These are phyloP conservation scores for Sandelia bainsii DNA, from an alignment of 2,797 vertebrate genomes.

Conservation along the genomic window DNA sequence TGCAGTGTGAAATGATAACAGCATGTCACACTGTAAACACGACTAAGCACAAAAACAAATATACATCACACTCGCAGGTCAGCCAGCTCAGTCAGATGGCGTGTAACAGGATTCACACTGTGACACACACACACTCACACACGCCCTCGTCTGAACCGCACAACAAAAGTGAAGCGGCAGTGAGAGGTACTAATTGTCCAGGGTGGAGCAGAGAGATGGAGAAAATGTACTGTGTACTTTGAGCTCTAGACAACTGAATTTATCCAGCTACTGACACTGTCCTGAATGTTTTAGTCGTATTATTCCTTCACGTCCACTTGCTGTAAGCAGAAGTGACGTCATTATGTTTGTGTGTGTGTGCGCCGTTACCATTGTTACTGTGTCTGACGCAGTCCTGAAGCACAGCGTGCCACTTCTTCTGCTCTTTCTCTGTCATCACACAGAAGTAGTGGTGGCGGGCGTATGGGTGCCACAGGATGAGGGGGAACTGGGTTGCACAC, in stretches of 20 bases:
- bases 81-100: conserved; percentile 48
- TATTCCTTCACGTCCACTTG: background rate
- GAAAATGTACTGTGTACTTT: background rate
- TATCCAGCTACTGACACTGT: background rate
- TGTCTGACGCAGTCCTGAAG: conserved; percentile 95
- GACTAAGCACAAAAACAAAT: conserved; percentile 6
- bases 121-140: conserved; percentile 45
- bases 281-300: background rate
- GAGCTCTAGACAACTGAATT: background rate
- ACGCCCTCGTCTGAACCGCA: conserved; percentile 49
- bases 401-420: conserved; percentile 93
- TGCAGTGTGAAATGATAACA: background rate
- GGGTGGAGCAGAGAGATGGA: conserved; percentile 35
- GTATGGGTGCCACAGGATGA: conserved; percentile 97
- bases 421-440: conserved; percentile 93
- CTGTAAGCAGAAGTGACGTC: background rate
- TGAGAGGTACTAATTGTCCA: conserved; percentile 18
- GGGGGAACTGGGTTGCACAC: conserved; percentile 89
- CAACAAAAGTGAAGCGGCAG: conserved; percentile 43
- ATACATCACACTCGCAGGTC: conserved; percentile 34
- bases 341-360: background rate
- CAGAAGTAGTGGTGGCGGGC: conserved; percentile 94
- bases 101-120: conserved; percentile 46
- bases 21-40: conserved; percentile 12
- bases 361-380: conserved; percentile 89